Conservation (phyloP, 2,113 vertebrate genomes). For the Athene cunicularia region DNA sequence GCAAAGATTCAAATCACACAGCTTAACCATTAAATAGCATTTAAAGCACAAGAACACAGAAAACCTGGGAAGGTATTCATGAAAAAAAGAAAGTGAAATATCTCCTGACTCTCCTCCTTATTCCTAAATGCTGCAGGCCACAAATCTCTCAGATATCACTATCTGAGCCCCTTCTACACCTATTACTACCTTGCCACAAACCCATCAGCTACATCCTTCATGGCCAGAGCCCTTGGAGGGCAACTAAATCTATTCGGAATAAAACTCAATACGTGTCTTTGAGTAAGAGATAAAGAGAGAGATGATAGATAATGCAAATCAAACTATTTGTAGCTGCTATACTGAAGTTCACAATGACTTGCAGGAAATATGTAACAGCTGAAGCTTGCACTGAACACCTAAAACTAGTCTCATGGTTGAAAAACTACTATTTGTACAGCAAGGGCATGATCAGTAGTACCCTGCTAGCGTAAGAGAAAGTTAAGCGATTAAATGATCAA, state of each 20-base stretch:
- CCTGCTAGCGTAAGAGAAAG: not conserved
- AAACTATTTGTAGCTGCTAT: not conserved
- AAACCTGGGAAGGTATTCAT: not conserved
- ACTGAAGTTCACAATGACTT: not conserved
- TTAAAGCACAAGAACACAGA: not conserved
- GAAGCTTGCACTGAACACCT: not conserved
- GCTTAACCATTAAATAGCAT: not conserved
- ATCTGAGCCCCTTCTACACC: not conserved
- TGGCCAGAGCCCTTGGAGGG: not conserved
- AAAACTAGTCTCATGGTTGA: not conserved
- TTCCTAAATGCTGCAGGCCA: not conserved
- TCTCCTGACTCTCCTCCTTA: not conserved
- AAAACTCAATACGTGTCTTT: not conserved
- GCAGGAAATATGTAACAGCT: not conserved
- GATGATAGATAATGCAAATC: not conserved
- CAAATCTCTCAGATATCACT: not conserved
- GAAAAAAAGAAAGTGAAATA: not conserved
- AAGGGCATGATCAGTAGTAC: not conserved
- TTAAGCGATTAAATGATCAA: not conserved
- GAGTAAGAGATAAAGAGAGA: not conserved
- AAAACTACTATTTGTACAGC: not conserved
- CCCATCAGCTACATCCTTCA: not conserved
- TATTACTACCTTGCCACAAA: not conserved
- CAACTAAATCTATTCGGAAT: not conserved
- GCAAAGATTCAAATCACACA: not conserved